Percentiles rank a stretch among this genome's conserved stretches.
Evolutionary conservation across 2,888 invertebrate species (phyloP).

Genomic region (Andrena dorsata): DNA sequence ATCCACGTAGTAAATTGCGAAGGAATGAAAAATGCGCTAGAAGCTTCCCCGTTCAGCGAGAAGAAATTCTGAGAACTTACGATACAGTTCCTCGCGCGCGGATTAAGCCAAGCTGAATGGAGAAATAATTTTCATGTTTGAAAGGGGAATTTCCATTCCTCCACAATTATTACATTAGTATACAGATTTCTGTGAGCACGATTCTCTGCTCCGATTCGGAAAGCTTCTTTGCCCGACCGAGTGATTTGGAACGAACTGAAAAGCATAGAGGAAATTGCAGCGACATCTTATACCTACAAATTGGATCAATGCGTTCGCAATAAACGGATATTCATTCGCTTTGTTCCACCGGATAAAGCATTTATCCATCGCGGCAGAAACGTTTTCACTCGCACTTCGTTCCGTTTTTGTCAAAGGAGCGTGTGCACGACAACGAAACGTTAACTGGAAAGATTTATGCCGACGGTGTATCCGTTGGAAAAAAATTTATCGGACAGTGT

Average conservation of each 20-base stretch:
- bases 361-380: not conserved
- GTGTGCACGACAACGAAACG: not conserved
- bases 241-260: not conserved
- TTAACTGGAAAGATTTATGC: not conserved
- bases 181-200: not conserved
- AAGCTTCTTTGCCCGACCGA: not conserved
- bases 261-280: not conserved
- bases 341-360: not conserved
- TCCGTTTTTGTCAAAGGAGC: not conserved
- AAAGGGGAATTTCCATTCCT: not conserved
- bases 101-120: not conserved
- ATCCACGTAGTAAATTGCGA: not conserved
- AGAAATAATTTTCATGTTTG: conserved; percentile 1
- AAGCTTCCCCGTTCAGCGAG: not conserved
- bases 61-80: not conserved
- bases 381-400: too few relatives aligned
- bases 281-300: not conserved
- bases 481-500: not conserved
- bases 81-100: too few relatives aligned
- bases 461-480: not conserved
- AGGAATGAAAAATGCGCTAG: not conserved
- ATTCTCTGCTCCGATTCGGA: not conserved
- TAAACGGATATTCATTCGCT: not conserved
- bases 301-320: not conserved
- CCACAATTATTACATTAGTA: too few relatives aligned